A percentile compares a stretch with the other conserved stretches of the same genome.
Evolutionary conservation across 2,113 vertebrate genomes (phyloP).

Genomic region (Reinhardtius hippoglossoides): DNA sequence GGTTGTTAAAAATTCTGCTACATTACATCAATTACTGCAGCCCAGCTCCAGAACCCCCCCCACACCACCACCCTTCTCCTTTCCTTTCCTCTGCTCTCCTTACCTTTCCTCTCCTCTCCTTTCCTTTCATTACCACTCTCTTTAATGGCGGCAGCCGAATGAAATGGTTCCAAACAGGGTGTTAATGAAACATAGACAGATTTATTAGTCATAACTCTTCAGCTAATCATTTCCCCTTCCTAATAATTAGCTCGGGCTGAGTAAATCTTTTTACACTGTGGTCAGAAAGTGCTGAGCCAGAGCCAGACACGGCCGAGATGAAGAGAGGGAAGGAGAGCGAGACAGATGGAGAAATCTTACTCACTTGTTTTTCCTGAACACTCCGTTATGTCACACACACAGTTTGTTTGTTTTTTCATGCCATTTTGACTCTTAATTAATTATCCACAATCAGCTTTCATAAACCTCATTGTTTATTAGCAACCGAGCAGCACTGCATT

Average conservation of each 20-base stretch:
- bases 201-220: conserved; percentile 80
- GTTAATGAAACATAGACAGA: conserved; percentile 80
- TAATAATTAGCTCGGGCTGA: conserved; percentile 75
- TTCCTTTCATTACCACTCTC: conserved; percentile 58
- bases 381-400: conserved; percentile 9
- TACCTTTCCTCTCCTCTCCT: not conserved
- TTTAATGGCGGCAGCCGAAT: conserved; percentile 70
- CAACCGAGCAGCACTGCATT: conserved; percentile 12
- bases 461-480: conserved; percentile 36
- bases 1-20: conserved; percentile 54
- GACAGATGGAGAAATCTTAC: conserved; percentile 11
- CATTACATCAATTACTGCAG: conserved; percentile 58
- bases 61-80: not conserved
- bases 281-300: conserved; percentile 65
- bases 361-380: conserved; percentile 9
- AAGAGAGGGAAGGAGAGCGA: conserved; percentile 7
- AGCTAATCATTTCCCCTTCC: conserved; percentile 76
- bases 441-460: conserved; percentile 47
- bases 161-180: conserved; percentile 77
- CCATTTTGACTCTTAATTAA: conserved; percentile 51
- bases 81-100: not conserved
- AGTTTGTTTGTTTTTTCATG: conserved; percentile 13
- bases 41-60: not conserved
- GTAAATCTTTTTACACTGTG: conserved; percentile 78
- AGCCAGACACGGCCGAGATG: conserved; percentile 49